These are phyloP conservation scores for Aporophyla lueneburgensis DNA, from an alignment of 2,888 invertebrate species.

Conservation along the genomic window DNA sequence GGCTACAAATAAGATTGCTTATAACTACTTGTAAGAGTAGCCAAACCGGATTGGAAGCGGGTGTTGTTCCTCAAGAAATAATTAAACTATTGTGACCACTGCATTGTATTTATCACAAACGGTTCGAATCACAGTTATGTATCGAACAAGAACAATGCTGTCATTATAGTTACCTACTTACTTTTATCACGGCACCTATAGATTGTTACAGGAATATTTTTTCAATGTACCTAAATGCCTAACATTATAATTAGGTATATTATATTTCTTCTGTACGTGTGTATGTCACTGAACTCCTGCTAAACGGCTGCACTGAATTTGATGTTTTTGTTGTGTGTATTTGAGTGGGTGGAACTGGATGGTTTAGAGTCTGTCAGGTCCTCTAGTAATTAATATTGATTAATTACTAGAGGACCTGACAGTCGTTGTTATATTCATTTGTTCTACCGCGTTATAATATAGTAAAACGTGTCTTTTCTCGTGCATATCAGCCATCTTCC, in stretches of 20 bases:
- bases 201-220: conserved; percentile 9
- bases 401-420: too few species aligned
- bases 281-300: too few species aligned
- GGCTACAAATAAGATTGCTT: conserved; percentile 12
- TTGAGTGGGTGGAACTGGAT: too few species aligned
- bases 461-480: conserved; percentile 12
- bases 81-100: conserved; percentile 55
- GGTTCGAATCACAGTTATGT: conserved; percentile 53
- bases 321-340: too few species aligned
- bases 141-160: conserved; percentile 60
- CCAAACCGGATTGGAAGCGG: conserved; percentile 35
- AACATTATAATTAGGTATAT: too few species aligned
- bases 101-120: conserved; percentile 55
- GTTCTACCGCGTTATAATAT: neutral
- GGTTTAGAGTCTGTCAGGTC: too few species aligned
- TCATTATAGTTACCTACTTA: conserved; percentile 36
- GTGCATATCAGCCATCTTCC: conserved; percentile 12
- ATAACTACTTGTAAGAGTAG: conserved; percentile 29
- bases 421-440: neutral
- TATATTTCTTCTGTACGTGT: too few species aligned
- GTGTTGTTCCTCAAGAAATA: conserved; percentile 55
- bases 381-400: too few species aligned
- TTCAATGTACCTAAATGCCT: neutral
- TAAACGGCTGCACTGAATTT: too few species aligned
- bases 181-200: neutral